Evolutionary conservation across 2,888 invertebrate species (phyloP).

Genomic region (Tinea trinotella): DNA sequence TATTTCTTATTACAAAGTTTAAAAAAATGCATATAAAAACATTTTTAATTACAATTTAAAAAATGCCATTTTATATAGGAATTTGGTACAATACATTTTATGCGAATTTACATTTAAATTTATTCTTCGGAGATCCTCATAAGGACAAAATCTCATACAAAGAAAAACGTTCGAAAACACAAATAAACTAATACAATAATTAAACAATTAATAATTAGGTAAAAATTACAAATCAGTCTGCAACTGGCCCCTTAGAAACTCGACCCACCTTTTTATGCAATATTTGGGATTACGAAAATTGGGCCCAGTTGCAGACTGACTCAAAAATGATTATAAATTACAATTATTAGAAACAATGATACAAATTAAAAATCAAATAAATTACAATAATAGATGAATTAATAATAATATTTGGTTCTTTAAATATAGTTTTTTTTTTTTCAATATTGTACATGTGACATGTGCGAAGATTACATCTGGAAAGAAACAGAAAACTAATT

Average conservation of each 20-base stretch:
- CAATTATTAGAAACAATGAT: constrained; percentile 28
- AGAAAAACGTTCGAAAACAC: neutral
- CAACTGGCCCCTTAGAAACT: too few species aligned
- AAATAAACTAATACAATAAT: constrained; percentile 35
- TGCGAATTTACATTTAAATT: neutral
- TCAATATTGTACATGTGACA: neutral
- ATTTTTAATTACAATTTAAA: neutral
- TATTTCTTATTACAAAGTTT: neutral
- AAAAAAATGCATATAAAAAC: neutral
- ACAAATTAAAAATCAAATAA: constrained; percentile 64
- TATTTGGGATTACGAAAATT: too few species aligned
- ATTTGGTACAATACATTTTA: neutral
- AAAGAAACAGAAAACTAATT: constrained; percentile 9
- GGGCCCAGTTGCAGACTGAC: too few species aligned
- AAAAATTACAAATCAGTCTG: constrained; percentile 34
- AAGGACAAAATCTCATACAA: neutral
- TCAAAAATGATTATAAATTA: too few species aligned
- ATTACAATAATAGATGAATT: constrained; percentile 51
- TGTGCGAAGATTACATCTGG: constrained; percentile 18
- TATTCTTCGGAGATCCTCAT: neutral
- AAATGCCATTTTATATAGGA: neutral
- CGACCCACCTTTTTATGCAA: too few species aligned
- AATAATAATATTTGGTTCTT: constrained; percentile 70
- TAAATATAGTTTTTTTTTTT: constrained; percentile 39
- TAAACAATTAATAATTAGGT: constrained; percentile 32